Percentiles rank a stretch among this genome's conserved stretches.
Evolutionary conservation across 2,888 invertebrate species (phyloP).

Genomic region (Drosophila subsilvestris): DNA sequence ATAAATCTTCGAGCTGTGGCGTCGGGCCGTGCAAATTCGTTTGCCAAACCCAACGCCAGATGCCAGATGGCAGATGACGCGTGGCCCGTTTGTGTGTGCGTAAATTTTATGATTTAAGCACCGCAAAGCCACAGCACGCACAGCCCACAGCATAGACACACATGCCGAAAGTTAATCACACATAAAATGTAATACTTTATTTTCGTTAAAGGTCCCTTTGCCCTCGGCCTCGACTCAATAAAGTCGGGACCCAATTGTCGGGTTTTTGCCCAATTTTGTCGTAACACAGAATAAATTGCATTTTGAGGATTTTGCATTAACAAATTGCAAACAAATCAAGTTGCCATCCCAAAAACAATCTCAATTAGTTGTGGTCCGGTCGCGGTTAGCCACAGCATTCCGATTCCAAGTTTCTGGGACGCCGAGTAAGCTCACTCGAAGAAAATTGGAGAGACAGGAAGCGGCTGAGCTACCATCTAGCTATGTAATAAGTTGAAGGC

Average conservation of each 20-base stretch:
- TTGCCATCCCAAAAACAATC: constrained; percentile 28
- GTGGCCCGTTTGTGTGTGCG: constrained; percentile 40
- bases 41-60: constrained; percentile 6
- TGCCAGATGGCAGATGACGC: background rate
- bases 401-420: constrained; percentile 5
- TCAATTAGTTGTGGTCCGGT: constrained; percentile 37
- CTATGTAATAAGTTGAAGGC: too few species aligned
- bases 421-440: background rate
- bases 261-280: constrained; percentile 5
- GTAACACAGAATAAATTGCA: constrained; percentile 24
- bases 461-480: too few species aligned
- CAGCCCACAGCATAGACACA: constrained; percentile 27
- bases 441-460: background rate
- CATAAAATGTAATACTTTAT: constrained; percentile 41
- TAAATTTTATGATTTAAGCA: constrained; percentile 69
- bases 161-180: constrained; percentile 46
- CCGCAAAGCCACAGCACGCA: constrained; percentile 56
- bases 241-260: constrained; percentile 22
- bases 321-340: constrained; percentile 47
- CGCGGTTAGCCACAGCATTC: constrained; percentile 28
- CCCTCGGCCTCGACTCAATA: constrained; percentile 13
- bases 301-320: constrained; percentile 35
- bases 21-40: constrained; percentile 30
- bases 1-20: constrained; percentile 57
- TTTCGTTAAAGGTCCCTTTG: constrained; percentile 10